A percentile compares a stretch with the other conserved stretches of the same genome.
These are phyloP conservation scores for Ammodytes marinus DNA, from an alignment of 2,113 vertebrate species.

Conservation along the genomic window DNA sequence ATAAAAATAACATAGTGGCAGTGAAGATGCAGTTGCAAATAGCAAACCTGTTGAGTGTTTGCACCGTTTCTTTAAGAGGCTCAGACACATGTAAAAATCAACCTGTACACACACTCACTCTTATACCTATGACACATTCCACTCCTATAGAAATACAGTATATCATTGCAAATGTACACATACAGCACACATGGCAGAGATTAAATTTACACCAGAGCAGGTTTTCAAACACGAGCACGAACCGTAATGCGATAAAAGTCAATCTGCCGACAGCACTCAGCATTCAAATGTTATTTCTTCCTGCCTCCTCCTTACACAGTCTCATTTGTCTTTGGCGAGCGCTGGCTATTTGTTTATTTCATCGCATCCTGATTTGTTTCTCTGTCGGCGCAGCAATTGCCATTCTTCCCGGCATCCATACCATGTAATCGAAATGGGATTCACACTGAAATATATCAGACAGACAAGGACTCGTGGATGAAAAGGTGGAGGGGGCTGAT, in stretches of 20 bases:
- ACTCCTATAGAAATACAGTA: not conserved
- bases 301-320: slow-evolving; percentile 7
- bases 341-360: slow-evolving; percentile 55
- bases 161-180: not conserved
- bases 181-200: not conserved
- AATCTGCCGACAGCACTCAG: slow-evolving; percentile 42
- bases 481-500: not conserved
- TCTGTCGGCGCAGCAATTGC: slow-evolving; percentile 4
- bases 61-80: slow-evolving; percentile 24
- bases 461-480: not conserved
- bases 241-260: slow-evolving; percentile 35
- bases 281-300: slow-evolving; percentile 43
- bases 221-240: slow-evolving; percentile 5
- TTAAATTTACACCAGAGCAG: not conserved
- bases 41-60: slow-evolving; percentile 28
- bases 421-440: slow-evolving; percentile 23
- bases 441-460: not conserved
- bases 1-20: slow-evolving; percentile 40
- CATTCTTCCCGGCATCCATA: slow-evolving; percentile 11
- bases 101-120: not conserved
- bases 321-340: slow-evolving; percentile 42
- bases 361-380: slow-evolving; percentile 48
- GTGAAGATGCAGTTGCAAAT: slow-evolving; percentile 19
- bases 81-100: not conserved
- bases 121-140: not conserved